These are phyloP conservation scores for Idaea biselata DNA, from an alignment of 2,888 invertebrate species.

Conservation along the genomic window DNA sequence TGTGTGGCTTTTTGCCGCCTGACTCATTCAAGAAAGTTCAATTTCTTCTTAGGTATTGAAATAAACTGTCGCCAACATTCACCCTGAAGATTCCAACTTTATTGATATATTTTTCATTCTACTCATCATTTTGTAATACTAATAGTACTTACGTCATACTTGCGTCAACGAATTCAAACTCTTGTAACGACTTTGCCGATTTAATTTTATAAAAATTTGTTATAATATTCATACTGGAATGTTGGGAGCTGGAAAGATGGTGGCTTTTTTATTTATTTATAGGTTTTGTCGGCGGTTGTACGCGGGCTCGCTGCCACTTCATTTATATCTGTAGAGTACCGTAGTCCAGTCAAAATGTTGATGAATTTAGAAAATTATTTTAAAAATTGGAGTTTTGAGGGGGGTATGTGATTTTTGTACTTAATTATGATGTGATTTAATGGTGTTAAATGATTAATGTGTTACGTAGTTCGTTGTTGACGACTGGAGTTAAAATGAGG, in stretches of 20 bases:
- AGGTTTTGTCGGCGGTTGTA: neutral
- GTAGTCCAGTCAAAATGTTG: neutral
- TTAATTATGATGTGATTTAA: neutral
- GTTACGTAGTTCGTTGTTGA: neutral
- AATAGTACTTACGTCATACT: neutral
- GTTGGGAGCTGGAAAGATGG: neutral
- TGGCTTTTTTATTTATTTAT: slow-evolving; percentile 1
- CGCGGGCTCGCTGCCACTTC: neutral
- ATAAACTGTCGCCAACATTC: neutral
- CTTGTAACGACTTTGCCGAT: neutral
- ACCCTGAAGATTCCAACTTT: neutral
- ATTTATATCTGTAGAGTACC: neutral
- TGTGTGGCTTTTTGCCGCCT: neutral
- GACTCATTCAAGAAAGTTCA: neutral
- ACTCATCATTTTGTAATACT: neutral
- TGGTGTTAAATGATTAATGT: neutral
- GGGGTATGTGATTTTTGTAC: neutral
- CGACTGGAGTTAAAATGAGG: neutral
- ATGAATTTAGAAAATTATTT: neutral
- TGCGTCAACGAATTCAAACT: neutral
- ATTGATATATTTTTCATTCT: neutral
- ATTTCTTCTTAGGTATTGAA: neutral
- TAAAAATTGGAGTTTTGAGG: neutral
- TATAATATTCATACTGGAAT: slow-evolving; percentile 1
- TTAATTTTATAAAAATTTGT: neutral